Evolutionary conservation across 2,888 invertebrate genomes (phyloP), one percentile per base, ranked within the genome.

Genomic region (Hyposoter didymator): DNA sequence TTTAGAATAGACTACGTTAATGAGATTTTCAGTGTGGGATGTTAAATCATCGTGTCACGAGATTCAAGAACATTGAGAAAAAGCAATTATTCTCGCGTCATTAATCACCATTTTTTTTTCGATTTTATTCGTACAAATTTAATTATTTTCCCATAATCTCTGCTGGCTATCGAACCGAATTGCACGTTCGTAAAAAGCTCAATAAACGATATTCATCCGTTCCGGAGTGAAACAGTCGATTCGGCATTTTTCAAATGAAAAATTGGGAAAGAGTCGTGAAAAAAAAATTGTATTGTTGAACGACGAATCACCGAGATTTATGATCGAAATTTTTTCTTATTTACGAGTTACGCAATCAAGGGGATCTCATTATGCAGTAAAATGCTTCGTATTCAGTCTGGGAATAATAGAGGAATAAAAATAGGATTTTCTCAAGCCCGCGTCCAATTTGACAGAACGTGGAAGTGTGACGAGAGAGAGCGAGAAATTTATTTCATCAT

Each of bases 331-430:
- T 19, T 19, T 43, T 8, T n/a, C 22, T 62, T 45, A 4, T 22
- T 8, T 4, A 14, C 3, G 35, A 52, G 55, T 79, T 79, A 69
- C 43, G 79, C 49, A 74, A 79, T 84, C 55, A 52, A 62, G 45
- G 52, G 75, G 75, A 43, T 49, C 52, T 22, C 39, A 64, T 79
- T 70, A 70, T 47, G 43, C 64, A 43, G 74, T 47, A 52, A 49
- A 79, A 78, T 73, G 39, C 32, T 39, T 64, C 0, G 64, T 64
- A 45, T 43, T 45, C 43, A 19, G 64, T 72, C 47, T 32, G 17
- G 32, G 47, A 69, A 66, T 66, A 43, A 35, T 17, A 22, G n/a
- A 67, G 59, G n/a, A 43, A 59, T 45, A 55, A 82, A 19, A n/a
- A 43, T 14, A 28, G 52, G 47, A 17, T 19, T 14, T 39, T 59